A percentile compares a stretch with the other conserved stretches of the same genome.
These are phyloP conservation scores for Strigamia crassipes DNA, from an alignment of 2,888 invertebrate species.

Conservation along the genomic window DNA sequence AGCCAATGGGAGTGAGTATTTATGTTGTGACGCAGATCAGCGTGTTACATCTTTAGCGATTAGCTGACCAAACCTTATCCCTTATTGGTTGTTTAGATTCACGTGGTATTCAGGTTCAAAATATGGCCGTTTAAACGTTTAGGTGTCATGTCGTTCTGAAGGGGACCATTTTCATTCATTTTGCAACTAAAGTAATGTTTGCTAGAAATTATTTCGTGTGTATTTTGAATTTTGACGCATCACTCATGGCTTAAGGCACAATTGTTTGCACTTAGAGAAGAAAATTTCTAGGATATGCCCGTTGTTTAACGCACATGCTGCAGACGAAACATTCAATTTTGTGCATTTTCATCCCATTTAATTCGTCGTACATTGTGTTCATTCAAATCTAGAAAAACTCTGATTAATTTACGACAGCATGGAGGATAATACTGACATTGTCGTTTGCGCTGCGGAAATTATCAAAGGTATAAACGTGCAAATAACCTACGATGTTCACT, in stretches of 20 bases:
- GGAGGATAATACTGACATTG: slow-evolving; percentile 60
- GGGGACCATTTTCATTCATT: background rate
- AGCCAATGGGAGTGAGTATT: background rate
- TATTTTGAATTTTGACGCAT: background rate
- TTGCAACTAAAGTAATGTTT: slow-evolving; percentile 11
- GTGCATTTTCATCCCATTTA: background rate
- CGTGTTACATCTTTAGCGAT: background rate
- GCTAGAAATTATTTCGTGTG: background rate
- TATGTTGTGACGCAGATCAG: background rate
- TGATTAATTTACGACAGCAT: slow-evolving; percentile 6
- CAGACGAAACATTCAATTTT: background rate
- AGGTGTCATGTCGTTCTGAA: slow-evolving; percentile 26
- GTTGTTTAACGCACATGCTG: slow-evolving; percentile 26
- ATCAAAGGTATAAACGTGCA: slow-evolving; percentile 66
- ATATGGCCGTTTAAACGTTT: slow-evolving; percentile 46
- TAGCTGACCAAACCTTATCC: background rate
- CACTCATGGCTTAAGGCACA: slow-evolving; percentile 10
- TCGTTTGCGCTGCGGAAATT: slow-evolving; percentile 69
- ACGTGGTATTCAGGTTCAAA: slow-evolving; percentile 33
- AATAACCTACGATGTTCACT: too few species aligned
- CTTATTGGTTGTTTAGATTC: background rate
- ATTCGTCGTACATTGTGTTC: background rate
- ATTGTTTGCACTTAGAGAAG: background rate
- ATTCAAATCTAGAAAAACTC: background rate
- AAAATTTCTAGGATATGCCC: slow-evolving; percentile 8